Evolutionary conservation across 2,888 invertebrate species (phyloP).

Genomic region (Ischnus inquisitorius): DNA sequence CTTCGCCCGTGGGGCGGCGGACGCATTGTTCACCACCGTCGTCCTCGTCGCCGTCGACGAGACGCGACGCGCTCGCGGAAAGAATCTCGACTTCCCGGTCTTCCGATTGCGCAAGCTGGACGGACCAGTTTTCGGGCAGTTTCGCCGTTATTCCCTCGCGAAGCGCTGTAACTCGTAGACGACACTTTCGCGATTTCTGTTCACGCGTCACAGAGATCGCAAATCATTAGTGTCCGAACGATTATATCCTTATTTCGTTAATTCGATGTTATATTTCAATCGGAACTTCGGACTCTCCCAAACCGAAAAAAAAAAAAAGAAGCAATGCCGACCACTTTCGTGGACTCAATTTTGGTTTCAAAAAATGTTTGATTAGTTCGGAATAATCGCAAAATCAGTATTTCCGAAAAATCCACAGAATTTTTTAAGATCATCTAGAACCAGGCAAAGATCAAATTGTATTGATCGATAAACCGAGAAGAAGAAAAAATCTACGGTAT

Average conservation of each 20-base stretch:
- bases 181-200: conserved; percentile 8
- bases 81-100: conserved; percentile 76
- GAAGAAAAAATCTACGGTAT: no score
- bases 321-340: no score
- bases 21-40: conserved; percentile 76
- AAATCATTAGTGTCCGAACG: background rate
- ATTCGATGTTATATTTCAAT: no score
- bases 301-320: no score
- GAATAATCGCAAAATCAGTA: no score
- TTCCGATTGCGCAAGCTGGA: conserved; percentile 73
- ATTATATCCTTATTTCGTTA: background rate
- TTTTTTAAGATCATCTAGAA: no score
- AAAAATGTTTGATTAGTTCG: no score
- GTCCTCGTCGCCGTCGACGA: conserved; percentile 70
- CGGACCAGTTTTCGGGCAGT: conserved; percentile 78
- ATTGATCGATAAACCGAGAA: no score
- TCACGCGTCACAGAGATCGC: background rate
- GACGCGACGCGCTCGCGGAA: conserved; percentile 75
- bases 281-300: no score
- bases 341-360: no score
- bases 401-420: no score
- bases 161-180: conserved; percentile 18
- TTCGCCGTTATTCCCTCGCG: conserved; percentile 28
- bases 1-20: conserved; percentile 60
- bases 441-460: no score